These are phyloP conservation scores for Microplitis deprimator DNA, from an alignment of 2,888 invertebrate genomes.

Conservation along the genomic window DNA sequence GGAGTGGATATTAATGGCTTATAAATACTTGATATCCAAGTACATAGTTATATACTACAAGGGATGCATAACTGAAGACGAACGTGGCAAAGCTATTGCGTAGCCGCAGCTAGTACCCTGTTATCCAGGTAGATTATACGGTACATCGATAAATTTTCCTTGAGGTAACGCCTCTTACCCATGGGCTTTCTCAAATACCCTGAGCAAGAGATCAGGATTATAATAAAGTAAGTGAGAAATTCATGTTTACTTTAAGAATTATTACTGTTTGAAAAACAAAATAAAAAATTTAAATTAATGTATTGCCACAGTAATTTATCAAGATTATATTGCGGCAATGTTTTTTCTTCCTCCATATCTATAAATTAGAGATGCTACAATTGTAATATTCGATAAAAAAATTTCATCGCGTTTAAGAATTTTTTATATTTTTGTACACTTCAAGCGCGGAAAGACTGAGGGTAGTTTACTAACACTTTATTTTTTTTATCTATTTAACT, in stretches of 20 bases:
- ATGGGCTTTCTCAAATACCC: slow-evolving; percentile 24
- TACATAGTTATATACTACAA: slow-evolving; percentile 10
- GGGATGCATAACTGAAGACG: slow-evolving; percentile 4
- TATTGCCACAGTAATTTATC: slow-evolving; percentile 9
- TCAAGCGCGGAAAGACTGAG: too few relatives aligned
- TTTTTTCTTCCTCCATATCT: neutral
- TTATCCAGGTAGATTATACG: slow-evolving; percentile 50
- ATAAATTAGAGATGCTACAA: too few relatives aligned
- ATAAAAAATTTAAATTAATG: neutral
- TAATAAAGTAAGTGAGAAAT: slow-evolving; percentile 27
- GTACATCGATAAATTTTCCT: slow-evolving; percentile 50
- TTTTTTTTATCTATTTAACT: too few relatives aligned
- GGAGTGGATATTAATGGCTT: neutral
- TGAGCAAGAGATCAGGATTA: slow-evolving; percentile 32
- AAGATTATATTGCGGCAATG: slow-evolving; percentile 20
- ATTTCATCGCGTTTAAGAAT: too few relatives aligned
- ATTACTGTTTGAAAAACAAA: slow-evolving; percentile 14
- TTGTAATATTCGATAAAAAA: too few relatives aligned
- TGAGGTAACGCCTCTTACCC: slow-evolving; percentile 27
- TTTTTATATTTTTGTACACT: too few relatives aligned
- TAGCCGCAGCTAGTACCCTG: slow-evolving; percentile 31
- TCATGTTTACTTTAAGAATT: slow-evolving; percentile 33
- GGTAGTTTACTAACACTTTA: too few relatives aligned
- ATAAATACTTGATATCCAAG: slow-evolving; percentile 19
- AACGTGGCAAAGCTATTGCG: slow-evolving; percentile 23